phyloP scores from a whole-genome alignment of 37 sponge, comb jelly and placozoan genomes.

The Amphimedon queenslandica region DNA sequence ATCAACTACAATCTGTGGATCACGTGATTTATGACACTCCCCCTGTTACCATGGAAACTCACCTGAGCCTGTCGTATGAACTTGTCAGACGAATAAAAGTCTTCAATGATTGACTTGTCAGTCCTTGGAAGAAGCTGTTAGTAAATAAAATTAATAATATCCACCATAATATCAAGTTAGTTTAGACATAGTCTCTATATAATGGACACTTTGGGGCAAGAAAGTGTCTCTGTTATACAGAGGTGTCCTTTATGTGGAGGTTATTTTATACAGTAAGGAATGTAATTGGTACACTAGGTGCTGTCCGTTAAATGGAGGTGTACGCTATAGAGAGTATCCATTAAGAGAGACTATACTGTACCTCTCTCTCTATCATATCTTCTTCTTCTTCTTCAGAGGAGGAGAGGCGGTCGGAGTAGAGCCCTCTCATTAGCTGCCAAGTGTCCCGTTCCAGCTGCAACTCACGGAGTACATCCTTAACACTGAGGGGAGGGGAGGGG shows the following conservation, averaged over 20 bases:
- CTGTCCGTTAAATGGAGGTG: too few species aligned
- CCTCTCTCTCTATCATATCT: not conserved
- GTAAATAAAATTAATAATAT: not conserved
- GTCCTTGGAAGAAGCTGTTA: constrained; percentile 10
- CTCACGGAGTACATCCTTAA: constrained; percentile 6
- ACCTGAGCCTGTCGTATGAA: constrained; percentile 67
- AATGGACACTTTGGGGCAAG: too few species aligned
- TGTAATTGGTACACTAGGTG: too few species aligned
- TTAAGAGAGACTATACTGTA: too few species aligned
- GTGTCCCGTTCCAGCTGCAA: constrained; percentile 53
- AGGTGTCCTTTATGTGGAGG: too few species aligned
- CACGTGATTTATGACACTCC: constrained; percentile 12
- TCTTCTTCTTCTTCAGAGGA: constrained; percentile 1
- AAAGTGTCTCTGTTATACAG: too few species aligned
- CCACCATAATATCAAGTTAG: not conserved
- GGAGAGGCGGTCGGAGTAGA: constrained; percentile 38
- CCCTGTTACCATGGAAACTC: too few species aligned
- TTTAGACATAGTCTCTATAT: not conserved
- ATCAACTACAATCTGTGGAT: constrained; percentile 72
- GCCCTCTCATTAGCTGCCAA: constrained; percentile 45
- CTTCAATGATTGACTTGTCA: constrained; percentile 35
- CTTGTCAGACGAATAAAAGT: constrained; percentile 37
- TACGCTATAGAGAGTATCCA: too few species aligned
- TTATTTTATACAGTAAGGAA: too few species aligned
- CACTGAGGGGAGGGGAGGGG: not conserved